Evolutionary conservation across 1,140 invertebrate species (phyloP).

Genomic region (Sipha flava): DNA sequence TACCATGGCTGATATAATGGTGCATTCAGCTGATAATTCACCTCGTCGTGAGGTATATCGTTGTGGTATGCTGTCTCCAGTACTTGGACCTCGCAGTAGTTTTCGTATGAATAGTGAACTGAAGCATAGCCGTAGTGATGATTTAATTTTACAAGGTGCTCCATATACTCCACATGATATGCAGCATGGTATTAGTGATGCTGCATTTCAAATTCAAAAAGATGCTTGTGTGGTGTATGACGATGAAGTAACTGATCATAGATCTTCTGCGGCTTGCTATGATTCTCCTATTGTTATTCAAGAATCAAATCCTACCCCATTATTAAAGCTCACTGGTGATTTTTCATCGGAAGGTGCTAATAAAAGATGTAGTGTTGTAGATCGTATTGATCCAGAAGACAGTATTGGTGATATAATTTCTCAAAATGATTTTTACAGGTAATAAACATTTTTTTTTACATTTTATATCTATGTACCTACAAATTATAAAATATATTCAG

Average conservation of each 20-base stretch:
- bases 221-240: slow-evolving; percentile 42
- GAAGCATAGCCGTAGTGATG: slow-evolving; percentile 42
- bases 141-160: slow-evolving; percentile 43
- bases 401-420: slow-evolving; percentile 56
- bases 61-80: slow-evolving; percentile 21
- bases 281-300: slow-evolving; percentile 6
- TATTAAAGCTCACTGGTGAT: slow-evolving; percentile 40
- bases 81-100: slow-evolving; percentile 33
- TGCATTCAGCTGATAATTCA: slow-evolving; percentile 21
- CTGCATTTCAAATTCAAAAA: slow-evolving; percentile 39
- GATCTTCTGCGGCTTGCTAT: slow-evolving; percentile 35
- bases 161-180: slow-evolving; percentile 45
- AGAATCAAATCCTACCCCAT: slow-evolving; percentile 32
- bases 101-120: slow-evolving; percentile 37
- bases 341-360: slow-evolving; percentile 36
- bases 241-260: slow-evolving; percentile 41
- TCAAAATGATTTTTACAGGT: slow-evolving; percentile 58
- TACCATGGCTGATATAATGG: slow-evolving; percentile 28
- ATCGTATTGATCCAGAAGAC: slow-evolving; percentile 54
- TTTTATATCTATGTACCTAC: neutral
- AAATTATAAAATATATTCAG: neutral
- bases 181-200: slow-evolving; percentile 41
- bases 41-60: slow-evolving; percentile 21
- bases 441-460: neutral
- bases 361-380: slow-evolving; percentile 40